Evolutionary conservation across 2,113 vertebrate genomes (phyloP), one percentile per base, ranked within the genome.

Genomic region (Notothenia coriiceps): DNA sequence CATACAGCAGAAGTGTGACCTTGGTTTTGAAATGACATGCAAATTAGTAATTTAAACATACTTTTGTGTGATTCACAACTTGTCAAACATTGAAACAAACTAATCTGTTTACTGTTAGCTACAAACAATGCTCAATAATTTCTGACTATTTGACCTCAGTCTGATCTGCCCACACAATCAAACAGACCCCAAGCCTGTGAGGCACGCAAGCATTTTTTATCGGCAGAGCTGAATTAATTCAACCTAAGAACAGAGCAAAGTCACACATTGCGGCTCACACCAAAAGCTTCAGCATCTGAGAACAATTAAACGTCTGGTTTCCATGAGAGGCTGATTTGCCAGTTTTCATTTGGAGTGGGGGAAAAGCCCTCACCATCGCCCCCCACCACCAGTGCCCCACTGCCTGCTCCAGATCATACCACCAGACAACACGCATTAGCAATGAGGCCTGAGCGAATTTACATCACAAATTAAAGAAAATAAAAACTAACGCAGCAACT

Each of bases 291-390:
- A 12, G 82, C 94, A 95, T 94, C 93, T 94, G 94, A 92, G 68
- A 94, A 84, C 91, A 95, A 94, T 95, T 95, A 91, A 91, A 89
- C 54, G 90, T 92, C 92, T 91, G 92, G 87, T 92, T 94, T 94
- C 84, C 87, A 87, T 92, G 85, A 94, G 82, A 89, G 83, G 84
- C 83, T 88, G 89, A 92, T 92, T 92, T 92, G 89, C 91, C 51
- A 79, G 89, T 74, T 84, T 91, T 90, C 89, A 89, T 88, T 91
- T 89, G 80, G 89, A 88, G 76, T 44, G 29, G n/a, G 70, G 66
- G 77, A 50, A 64, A 49, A 67, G 51, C 47, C 2, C 33, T 70
- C 22, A 29, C 59, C 66, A 70, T 67, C 66, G 59, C 74, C 70
- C 66, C 47, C 2, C 33, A 63, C 72, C 70, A 63, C 71, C 64